Evolutionary conservation across 1,140 invertebrate species (phyloP), one percentile per base, ranked within the genome.

Genomic region (Drosophila seguyi): DNA sequence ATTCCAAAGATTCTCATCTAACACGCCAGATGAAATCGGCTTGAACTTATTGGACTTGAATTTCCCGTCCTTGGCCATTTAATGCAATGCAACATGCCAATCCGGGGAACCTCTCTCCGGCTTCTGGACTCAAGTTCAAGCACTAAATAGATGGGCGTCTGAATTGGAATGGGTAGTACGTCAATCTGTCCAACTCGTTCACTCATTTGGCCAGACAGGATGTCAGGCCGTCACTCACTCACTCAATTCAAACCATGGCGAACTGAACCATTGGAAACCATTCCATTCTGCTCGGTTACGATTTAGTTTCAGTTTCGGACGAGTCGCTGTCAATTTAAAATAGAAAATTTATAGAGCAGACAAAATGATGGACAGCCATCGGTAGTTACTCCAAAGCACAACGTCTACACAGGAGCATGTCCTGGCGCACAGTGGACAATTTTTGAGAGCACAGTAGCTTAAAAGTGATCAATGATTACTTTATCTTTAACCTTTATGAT

Each of bases 291-390:
- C 73, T 73, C 79, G 66, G 72, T 90, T 88, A 79, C 81, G 84
- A 81, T 79, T 90, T 88, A 90, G 84, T 88, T 88, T 90, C 85
- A 88, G 85, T 81, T 84, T 88, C 69, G 85, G 85, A 90, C 80
- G 87, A 90, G 87, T 75, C 82, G 82, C 86, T 90, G 86, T 91
- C 87, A 91, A 90, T 90, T 90, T 91, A 91, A 90, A 91, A 90
- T 91, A 91, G 86, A 90, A 90, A 91, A 90, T 90, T 90, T 90
- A 90, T 90, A 90, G 85, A 90, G 85, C 81, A 90, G 85, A 90
- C 85, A 90, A 90, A 90, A 90, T 90, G 85, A 90, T 90, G 86
- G 85, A 90, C 85, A 90, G 86, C 85, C 78, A 73, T 90, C 86
- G 82, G 82, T 82, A 79, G 79, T 79, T 86, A 75, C 74, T 72